Evolutionary conservation across 2,797 vertebrate species (phyloP).

Genomic region (Philypnodon macrostomus): DNA sequence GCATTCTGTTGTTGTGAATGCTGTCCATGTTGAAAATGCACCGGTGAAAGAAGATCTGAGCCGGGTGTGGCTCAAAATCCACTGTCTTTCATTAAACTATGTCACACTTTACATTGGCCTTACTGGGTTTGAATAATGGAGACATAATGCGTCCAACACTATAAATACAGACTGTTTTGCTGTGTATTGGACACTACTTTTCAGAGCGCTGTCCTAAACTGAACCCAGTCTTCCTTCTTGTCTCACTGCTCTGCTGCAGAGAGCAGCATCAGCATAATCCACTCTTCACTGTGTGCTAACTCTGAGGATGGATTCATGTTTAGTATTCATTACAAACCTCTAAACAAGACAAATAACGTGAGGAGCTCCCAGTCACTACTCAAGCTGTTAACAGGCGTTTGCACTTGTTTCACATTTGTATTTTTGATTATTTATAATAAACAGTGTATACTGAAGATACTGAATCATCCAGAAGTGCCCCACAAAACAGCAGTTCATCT

Average conservation of each 20-base stretch:
- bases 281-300: constrained; percentile 48
- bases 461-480: constrained; percentile 21
- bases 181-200: constrained; percentile 15
- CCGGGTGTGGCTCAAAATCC: constrained; percentile 44
- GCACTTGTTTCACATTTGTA: constrained; percentile 15
- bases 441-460: constrained; percentile 25
- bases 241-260: constrained; percentile 51
- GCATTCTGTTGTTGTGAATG: too few species aligned
- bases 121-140: constrained; percentile 2
- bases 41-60: constrained; percentile 7
- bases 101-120: background rate
- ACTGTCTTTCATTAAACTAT: constrained; percentile 1
- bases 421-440: constrained; percentile 22
- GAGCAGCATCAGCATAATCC: constrained; percentile 67
- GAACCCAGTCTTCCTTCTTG: constrained; percentile 44
- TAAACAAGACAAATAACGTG: constrained; percentile 30
- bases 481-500: constrained; percentile 4
- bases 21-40: constrained; percentile 8
- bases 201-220: constrained; percentile 39
- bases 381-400: constrained; percentile 8
- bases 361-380: constrained; percentile 16
- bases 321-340: constrained; percentile 37
- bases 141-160: constrained; percentile 1
- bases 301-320: constrained; percentile 31
- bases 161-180: constrained; percentile 15